These are phyloP conservation scores for Saccostrea glomerata DNA, from an alignment of 1,140 invertebrate species.

Conservation along the genomic window DNA sequence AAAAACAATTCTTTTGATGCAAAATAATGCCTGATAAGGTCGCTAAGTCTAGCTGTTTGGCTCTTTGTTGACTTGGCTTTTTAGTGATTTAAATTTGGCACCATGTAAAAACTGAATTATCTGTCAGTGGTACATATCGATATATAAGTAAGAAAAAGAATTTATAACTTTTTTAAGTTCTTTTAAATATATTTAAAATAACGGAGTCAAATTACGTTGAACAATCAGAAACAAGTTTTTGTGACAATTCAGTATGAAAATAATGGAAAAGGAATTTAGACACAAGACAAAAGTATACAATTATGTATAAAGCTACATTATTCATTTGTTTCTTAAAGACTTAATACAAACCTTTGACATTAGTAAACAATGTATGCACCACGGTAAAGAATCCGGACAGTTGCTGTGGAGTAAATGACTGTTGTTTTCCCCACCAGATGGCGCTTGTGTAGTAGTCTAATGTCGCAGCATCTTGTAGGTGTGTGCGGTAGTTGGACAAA, in stretches of 20 bases:
- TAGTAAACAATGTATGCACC: constrained; percentile 70
- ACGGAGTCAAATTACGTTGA: too few relatives aligned
- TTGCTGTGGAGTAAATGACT: constrained; percentile 69
- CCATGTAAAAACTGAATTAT: too few relatives aligned
- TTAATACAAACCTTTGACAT: constrained; percentile 73
- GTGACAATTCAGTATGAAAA: neutral
- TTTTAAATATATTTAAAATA: too few relatives aligned
- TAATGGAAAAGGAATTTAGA: neutral
- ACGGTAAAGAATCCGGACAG: constrained; percentile 75
- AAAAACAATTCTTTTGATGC: too few relatives aligned
- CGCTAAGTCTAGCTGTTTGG: too few relatives aligned
- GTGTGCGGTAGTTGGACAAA: constrained; percentile 62
- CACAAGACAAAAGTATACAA: neutral
- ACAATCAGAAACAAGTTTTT: too few relatives aligned
- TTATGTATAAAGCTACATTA: neutral
- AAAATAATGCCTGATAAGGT: too few relatives aligned
- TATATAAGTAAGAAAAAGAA: too few relatives aligned
- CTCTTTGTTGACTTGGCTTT: too few relatives aligned
- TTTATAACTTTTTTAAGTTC: too few relatives aligned
- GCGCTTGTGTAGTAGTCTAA: constrained; percentile 75
- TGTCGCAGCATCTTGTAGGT: constrained; percentile 72
- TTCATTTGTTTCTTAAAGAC: neutral
- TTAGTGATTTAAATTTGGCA: too few relatives aligned
- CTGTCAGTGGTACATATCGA: too few relatives aligned
- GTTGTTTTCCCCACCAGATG: constrained; percentile 74